Conservation (phyloP, 2,113 vertebrate genomes). For the Halichoerus grypus region DNA sequence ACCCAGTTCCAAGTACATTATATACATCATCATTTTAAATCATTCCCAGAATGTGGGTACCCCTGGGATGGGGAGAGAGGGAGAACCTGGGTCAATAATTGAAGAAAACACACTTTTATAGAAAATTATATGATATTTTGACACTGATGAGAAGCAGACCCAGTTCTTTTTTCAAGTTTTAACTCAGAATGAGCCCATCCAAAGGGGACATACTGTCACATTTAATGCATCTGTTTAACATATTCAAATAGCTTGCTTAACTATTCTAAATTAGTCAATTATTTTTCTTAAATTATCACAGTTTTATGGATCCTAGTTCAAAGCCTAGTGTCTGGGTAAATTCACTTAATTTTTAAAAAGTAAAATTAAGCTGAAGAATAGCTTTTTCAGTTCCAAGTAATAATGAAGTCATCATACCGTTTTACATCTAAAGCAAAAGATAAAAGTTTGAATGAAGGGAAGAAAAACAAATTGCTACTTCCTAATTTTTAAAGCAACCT, state of each 20-base stretch:
- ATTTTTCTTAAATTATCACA: conserved; percentile 57
- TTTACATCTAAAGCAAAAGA: not conserved
- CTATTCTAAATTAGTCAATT: conserved; percentile 69
- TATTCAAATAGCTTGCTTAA: conserved; percentile 52
- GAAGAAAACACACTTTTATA: conserved; percentile 62
- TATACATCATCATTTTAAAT: conserved; percentile 62
- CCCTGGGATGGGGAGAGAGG: conserved; percentile 20
- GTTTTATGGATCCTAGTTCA: conserved; percentile 42
- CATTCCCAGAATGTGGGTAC: conserved; percentile 43
- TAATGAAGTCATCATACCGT: not conserved
- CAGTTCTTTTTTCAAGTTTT: conserved; percentile 55
- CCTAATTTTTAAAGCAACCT: not conserved
- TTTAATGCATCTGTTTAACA: conserved; percentile 73
- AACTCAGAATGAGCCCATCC: conserved; percentile 60
- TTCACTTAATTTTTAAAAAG: conserved; percentile 48
- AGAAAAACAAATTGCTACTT: not conserved
- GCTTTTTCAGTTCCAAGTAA: conserved; percentile 19
- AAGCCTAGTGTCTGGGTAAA: conserved; percentile 56
- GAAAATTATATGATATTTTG: conserved; percentile 69
- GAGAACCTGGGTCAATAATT: conserved; percentile 44
- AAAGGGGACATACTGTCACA: conserved; percentile 55
- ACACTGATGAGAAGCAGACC: conserved; percentile 78
- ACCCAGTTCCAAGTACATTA: not conserved
- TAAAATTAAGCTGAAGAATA: conserved; percentile 40
- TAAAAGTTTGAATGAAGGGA: not conserved